Conservation (phyloP, 2,797 vertebrate species). For the Alexandromys oeconomus region DNA sequence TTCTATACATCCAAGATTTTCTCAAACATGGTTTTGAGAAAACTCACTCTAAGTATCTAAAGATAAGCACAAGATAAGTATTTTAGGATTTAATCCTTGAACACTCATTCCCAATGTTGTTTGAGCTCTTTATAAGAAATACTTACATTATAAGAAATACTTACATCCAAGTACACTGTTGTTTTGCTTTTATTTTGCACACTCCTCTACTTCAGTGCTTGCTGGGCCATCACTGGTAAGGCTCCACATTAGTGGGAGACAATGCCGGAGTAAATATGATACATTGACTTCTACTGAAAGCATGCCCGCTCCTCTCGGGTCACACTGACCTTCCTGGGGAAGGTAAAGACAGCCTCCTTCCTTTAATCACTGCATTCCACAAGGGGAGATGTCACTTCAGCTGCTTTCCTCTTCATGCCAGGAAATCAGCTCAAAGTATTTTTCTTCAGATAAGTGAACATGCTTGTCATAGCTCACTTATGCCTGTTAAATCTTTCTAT, state of each 20-base stretch:
- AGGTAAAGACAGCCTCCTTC: constrained; percentile 51
- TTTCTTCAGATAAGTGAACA: constrained; percentile 89
- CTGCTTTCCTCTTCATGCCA: constrained; percentile 82
- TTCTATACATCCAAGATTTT: not conserved
- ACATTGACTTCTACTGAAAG: constrained; percentile 71
- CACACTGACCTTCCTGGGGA: constrained; percentile 58
- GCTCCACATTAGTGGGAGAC: not conserved
- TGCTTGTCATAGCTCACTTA: constrained; percentile 86
- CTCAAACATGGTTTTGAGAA: not conserved
- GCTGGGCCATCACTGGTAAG: not conserved
- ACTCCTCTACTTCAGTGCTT: not conserved
- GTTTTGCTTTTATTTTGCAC: not conserved
- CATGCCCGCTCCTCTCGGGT: not conserved
- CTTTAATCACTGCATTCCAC: constrained; percentile 84
- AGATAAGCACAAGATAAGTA: not conserved
- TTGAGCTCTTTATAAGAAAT: not conserved
- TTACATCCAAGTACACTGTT: not conserved
- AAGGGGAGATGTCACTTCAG: constrained; percentile 82
- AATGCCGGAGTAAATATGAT: not conserved
- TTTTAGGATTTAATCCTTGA: constrained; percentile 2
- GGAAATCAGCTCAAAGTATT: constrained; percentile 83
- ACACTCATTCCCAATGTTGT: not conserved
- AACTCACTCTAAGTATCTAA: not conserved
- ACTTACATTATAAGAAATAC: not conserved
- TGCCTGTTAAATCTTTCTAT: constrained; percentile 90